Conservation (phyloP, 2,797 vertebrate genomes). For the Argentina silus region DNA sequence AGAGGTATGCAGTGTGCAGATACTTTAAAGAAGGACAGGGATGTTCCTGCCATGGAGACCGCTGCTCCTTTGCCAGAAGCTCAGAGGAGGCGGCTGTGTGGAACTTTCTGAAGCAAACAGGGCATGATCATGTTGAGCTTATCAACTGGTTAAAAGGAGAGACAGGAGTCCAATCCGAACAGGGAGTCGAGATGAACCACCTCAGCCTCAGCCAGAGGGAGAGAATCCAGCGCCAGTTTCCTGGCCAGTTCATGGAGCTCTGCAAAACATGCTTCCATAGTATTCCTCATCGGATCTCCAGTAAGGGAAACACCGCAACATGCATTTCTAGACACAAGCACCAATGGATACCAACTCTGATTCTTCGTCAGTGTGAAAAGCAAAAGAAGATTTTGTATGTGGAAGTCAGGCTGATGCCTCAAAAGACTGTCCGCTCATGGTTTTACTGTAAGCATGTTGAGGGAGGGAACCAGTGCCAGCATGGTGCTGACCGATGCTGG, state of each 20-base stretch:
- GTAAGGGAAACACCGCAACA: constrained; percentile 28
- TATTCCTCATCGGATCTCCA: constrained; percentile 60
- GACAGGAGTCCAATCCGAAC: neutral
- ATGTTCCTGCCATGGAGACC: constrained; percentile 69
- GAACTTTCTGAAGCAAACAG: constrained; percentile 73
- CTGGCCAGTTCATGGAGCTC: constrained; percentile 76
- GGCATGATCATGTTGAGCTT: constrained; percentile 29
- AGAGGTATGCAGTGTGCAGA: constrained; percentile 69
- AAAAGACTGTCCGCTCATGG: neutral
- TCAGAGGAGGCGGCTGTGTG: constrained; percentile 78
- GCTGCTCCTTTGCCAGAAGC: constrained; percentile 79
- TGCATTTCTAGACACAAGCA: constrained; percentile 53
- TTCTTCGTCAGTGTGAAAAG: constrained; percentile 48
- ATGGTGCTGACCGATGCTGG: constrained; percentile 54
- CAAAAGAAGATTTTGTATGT: constrained; percentile 56
- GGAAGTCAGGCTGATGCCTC: constrained; percentile 65
- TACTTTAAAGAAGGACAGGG: constrained; percentile 69
- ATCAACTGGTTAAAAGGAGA: neutral
- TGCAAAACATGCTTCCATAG: constrained; percentile 73
- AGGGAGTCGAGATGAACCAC: neutral
- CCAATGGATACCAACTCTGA: constrained; percentile 61
- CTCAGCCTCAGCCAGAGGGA: neutral
- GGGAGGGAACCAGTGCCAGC: constrained; percentile 60
- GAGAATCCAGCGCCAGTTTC: constrained; percentile 64
- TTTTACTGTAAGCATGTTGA: constrained; percentile 65